Base-by-base conservation (phyloP, 2,888 invertebrate genomes). In the Hirtodrosophila cameraria region DNA sequence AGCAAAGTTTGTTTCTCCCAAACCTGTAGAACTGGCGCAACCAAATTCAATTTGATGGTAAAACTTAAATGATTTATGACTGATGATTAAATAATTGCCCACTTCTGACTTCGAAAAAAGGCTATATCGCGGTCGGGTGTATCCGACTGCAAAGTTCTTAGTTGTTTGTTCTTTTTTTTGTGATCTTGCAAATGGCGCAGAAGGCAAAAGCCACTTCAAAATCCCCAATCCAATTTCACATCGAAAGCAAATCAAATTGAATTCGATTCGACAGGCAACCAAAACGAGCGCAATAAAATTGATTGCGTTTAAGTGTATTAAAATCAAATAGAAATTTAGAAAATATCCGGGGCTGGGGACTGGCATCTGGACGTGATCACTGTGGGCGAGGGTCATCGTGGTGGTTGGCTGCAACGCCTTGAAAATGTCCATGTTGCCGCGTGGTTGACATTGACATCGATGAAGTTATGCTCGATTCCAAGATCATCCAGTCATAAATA, bases 271-370 rank as follows among this genome's bases (percentile, higher is more conserved):
- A 83, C 80, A 83, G 77, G 70, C 86, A 80, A 55, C 65, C 83
- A 76, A 80, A 79, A 82, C 76, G 76, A 83, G 70, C 80, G 77
- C 66, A 86, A 86, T 86, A 63, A 80, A 86, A 80, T 80, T 80
- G 84, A 80, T 80, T 86, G 74, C 80, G 84, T 83, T 76, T 70
- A 86, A 76, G 84, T 80, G 59, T 83, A 81, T 86, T 83, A 73
- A 80, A 67, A 83, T 85, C 83, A 75, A 83, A 85, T 66, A 61
- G 52, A 69, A 73, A 71, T 69, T 74, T 58, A 46, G 42, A 63
- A 52, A 54, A 55, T 62, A 62, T 68, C 52, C 68, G 38, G 45
- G 18, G 28, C 27, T 27, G 27, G 3, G 20, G 18, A n/a, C 36
- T 50, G 46, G n/a, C 66, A 67, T 67, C 68, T 67, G 66, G 66